Evolutionary conservation across 2,797 vertebrate species (phyloP), one percentile per base, ranked within the genome.

Genomic region (Muscicapa striata): DNA sequence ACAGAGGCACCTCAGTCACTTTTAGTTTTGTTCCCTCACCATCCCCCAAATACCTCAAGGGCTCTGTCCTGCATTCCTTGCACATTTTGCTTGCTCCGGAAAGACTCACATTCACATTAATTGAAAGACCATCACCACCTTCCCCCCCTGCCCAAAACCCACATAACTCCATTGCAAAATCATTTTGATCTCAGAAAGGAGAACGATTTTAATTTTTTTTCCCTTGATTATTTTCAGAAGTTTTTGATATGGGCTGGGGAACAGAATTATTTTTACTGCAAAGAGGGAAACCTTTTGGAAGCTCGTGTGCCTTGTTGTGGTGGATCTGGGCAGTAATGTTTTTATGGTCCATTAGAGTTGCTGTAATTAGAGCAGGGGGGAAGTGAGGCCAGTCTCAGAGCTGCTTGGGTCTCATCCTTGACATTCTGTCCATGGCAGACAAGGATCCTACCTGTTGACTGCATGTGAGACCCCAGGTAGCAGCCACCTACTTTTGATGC

Each of bases 41-140:
- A 93, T 95, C 87, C 89, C 89, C 90, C 94, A 96, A 55, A 94
- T 92, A 97, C 72, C 92, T 96, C 69, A 93, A 88, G 96, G 96
- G 84, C 91, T 94, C 66, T 0, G 36, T 91, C 96, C 92, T 95
- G 89, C 87, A 95, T 95, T 97, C 92, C 82, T 95, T 91, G 75
- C 51, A 51, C 84, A 92, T 93, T 93, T 95, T 66, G 40, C 82
- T 84, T 91, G 32, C 63, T 88, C 3, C 1, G 6, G 82, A 78
- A 93, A 67, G 48, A 40, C 51, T 85, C 63, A 48, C 11, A 40
- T 75, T 94, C 89, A 32, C 1, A 1, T 76, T 81, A 87, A 76
- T 73, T 93, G 89, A 82, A 85, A 86, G 51, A 59, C 59, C 55
- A 78, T 88, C 76, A 59, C 40, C 32, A 29, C n/a, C 13, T 94